Percentiles rank a stretch among this genome's conserved stretches.
Conservation (phyloP, 1,140 invertebrate species). For the Atta texana region DNA sequence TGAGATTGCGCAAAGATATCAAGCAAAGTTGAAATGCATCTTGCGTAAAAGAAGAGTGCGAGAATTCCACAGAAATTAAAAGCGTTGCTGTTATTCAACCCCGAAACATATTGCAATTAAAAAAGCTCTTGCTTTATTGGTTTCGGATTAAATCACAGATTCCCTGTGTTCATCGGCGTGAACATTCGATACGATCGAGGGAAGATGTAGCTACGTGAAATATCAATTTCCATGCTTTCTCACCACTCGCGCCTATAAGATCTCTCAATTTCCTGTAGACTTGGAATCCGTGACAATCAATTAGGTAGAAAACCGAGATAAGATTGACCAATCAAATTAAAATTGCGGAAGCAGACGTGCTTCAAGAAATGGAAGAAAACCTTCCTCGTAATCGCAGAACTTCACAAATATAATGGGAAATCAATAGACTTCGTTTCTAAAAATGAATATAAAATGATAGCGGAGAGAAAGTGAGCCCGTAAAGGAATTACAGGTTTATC, state of each 20-base stretch:
- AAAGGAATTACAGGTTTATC: neutral
- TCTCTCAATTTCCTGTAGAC: constrained; percentile 47
- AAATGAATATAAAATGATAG: neutral
- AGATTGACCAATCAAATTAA: constrained; percentile 36
- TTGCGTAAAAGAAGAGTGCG: constrained; percentile 17
- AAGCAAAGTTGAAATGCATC: constrained; percentile 11
- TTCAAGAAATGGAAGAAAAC: neutral
- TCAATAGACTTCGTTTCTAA: neutral
- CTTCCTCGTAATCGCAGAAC: neutral
- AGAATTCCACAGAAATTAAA: constrained; percentile 27
- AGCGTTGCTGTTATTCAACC: neutral
- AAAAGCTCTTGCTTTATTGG: constrained; percentile 14
- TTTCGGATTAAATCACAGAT: constrained; percentile 38
- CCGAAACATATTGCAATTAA: constrained; percentile 8
- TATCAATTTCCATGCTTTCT: constrained; percentile 59
- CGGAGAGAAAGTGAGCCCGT: neutral
- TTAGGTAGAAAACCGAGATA: constrained; percentile 37
- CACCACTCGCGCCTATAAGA: constrained; percentile 9
- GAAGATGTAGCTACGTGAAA: constrained; percentile 42
- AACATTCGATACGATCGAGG: constrained; percentile 34
- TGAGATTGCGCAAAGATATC: constrained; percentile 17
- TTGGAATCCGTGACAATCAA: constrained; percentile 56
- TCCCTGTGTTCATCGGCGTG: constrained; percentile 3
- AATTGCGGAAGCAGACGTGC: constrained; percentile 10
- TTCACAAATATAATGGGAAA: neutral